Evolutionary conservation across 1,140 invertebrate species (phyloP).

Genomic region (Cotesia glomerata): DNA sequence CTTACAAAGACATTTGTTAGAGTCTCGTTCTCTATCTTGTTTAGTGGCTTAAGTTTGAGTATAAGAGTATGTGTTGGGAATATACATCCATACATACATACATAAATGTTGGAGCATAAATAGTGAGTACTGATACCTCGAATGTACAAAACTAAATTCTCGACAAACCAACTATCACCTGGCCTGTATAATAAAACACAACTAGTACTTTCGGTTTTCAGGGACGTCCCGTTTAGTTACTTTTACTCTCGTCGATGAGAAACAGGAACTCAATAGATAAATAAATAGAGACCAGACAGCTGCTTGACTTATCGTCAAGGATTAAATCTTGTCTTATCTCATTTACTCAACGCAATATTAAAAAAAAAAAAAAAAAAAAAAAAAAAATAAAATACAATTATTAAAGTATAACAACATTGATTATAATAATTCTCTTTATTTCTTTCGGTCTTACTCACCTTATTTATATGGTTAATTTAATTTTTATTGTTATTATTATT

Average conservation of each 20-base stretch:
- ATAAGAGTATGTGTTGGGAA: neutral
- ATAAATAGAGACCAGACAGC: slow-evolving; percentile 2
- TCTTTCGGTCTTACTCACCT: no score
- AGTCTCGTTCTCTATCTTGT: neutral
- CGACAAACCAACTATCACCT: slow-evolving; percentile 23
- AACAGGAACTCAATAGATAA: slow-evolving; percentile 28
- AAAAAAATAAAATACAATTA: no score
- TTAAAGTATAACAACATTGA: no score
- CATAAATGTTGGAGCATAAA: neutral
- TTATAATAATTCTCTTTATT: no score
- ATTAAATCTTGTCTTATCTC: slow-evolving; percentile 15
- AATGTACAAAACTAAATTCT: neutral
- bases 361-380: no score
- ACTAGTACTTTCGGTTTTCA: slow-evolving; percentile 41
- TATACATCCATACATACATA: neutral
- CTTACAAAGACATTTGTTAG: slow-evolving; percentile 5
- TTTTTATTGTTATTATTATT: no score
- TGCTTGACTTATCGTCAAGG: neutral
- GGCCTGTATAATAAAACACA: neutral
- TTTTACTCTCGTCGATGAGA: slow-evolving; percentile 38
- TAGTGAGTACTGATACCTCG: neutral
- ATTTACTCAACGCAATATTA: no score
- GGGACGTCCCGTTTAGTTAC: slow-evolving; percentile 36
- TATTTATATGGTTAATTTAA: no score
- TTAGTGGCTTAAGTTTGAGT: no score